Percentiles rank a stretch among this genome's conserved stretches.
phyloP scores from a whole-genome alignment of 2,888 invertebrate genomes.

The Lypha dubia region DNA sequence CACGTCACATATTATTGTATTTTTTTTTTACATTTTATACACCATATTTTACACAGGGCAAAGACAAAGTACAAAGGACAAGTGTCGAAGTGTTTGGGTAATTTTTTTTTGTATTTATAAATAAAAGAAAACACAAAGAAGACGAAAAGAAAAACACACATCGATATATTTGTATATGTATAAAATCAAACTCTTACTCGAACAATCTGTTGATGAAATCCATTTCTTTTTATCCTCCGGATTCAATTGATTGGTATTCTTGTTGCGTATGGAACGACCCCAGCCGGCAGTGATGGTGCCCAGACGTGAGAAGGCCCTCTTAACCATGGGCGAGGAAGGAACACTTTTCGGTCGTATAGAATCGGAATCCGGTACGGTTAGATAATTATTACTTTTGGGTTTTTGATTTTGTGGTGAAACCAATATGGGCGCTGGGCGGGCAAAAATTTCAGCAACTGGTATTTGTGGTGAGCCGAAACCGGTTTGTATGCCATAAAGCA shows the following conservation, averaged over 20 bases:
- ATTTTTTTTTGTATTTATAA: constrained; percentile 49
- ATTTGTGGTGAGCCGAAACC: constrained; percentile 97
- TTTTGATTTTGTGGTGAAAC: constrained; percentile 93
- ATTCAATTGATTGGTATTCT: constrained; percentile 91
- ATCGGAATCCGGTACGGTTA: constrained; percentile 95
- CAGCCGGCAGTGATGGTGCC: constrained; percentile 95
- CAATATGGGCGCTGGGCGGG: constrained; percentile 93
- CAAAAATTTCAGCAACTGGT: constrained; percentile 93
- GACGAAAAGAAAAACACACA: constrained; percentile 76
- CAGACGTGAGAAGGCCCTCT: constrained; percentile 94
- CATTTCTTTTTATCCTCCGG: constrained; percentile 96
- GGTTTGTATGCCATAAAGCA: constrained; percentile 96
- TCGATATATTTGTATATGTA: constrained; percentile 81
- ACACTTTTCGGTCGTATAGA: constrained; percentile 94
- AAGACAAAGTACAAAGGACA: constrained; percentile 69
- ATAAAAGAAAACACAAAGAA: constrained; percentile 69
- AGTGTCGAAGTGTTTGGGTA: constrained; percentile 61
- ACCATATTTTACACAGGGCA: constrained; percentile 71
- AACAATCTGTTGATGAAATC: constrained; percentile 96
- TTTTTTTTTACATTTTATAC: constrained; percentile 57
- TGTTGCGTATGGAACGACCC: constrained; percentile 94
- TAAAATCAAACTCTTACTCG: constrained; percentile 87
- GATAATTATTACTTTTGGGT: constrained; percentile 95
- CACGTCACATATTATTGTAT: constrained; percentile 51
- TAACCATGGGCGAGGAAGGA: constrained; percentile 96